Percentiles rank a stretch among this genome's conserved stretches.
Evolutionary conservation across 2,888 invertebrate genomes (phyloP).

Genomic region (Unio delphinus): DNA sequence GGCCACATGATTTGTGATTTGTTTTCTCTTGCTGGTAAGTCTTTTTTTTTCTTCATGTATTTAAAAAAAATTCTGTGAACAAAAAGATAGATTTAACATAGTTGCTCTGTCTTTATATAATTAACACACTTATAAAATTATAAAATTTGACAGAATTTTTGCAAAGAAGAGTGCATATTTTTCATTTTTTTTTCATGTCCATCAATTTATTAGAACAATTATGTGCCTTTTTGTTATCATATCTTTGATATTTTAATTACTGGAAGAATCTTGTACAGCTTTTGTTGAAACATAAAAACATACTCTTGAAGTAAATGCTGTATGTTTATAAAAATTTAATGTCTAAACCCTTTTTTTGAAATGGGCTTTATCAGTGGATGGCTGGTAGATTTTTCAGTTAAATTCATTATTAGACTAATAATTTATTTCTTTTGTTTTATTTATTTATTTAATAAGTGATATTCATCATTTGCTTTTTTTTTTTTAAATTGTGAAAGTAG

Average conservation of each 20-base stretch:
- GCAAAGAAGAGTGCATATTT: not conserved
- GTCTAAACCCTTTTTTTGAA: too few relatives aligned
- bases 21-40: conserved; percentile 86
- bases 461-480: not conserved
- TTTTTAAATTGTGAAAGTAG: too few relatives aligned
- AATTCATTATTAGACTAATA: conserved; percentile 3
- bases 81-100: not conserved
- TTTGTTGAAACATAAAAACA: too few relatives aligned
- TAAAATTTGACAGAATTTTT: not conserved
- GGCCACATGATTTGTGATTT: conserved; percentile 92
- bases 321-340: too few relatives aligned
- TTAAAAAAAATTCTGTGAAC: not conserved
- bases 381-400: not conserved
- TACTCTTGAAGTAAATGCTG: too few relatives aligned
- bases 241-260: too few relatives aligned
- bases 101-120: not conserved
- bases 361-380: too few relatives aligned
- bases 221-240: too few relatives aligned
- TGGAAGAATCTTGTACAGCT: too few relatives aligned
- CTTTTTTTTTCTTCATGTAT: not conserved
- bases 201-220: too few relatives aligned
- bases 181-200: not conserved
- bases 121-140: not conserved
- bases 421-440: conserved; percentile 1
- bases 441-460: conserved; percentile 2